Evolutionary conservation across 2,888 invertebrate genomes (phyloP).

Genomic region (Catocala nupta): DNA sequence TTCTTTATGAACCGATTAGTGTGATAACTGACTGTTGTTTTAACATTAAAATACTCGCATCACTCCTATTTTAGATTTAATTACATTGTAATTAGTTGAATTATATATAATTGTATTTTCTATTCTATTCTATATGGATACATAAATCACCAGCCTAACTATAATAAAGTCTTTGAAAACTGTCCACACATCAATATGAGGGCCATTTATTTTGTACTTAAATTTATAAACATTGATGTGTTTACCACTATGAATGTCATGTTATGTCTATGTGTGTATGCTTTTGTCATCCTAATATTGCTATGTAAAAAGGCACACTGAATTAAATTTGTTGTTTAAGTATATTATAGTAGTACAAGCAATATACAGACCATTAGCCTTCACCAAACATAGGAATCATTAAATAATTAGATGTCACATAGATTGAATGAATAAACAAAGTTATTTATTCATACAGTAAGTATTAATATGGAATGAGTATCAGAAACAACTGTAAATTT

Average conservation of each 20-base stretch:
- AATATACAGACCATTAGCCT: conserved; percentile 24
- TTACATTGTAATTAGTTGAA: conserved; percentile 37
- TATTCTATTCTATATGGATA: conserved; percentile 30
- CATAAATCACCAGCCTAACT: conserved; percentile 3
- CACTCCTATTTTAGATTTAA: conserved; percentile 37
- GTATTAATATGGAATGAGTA: too few relatives aligned
- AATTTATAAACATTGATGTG: conserved; percentile 8
- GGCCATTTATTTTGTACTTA: conserved; percentile 29
- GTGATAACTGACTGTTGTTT: conserved; percentile 51
- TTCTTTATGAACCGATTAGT: conserved; percentile 40
- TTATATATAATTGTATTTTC: conserved; percentile 13
- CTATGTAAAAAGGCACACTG: conserved; percentile 35
- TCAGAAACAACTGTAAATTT: too few relatives aligned
- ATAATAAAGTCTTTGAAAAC: conserved; percentile 1
- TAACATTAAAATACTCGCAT: conserved; percentile 50
- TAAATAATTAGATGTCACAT: conserved; percentile 30
- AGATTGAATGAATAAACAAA: conserved; percentile 7
- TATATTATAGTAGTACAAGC: conserved; percentile 31
- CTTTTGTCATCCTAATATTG: conserved; percentile 20
- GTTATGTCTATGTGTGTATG: conserved; percentile 8
- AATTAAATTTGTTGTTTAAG: conserved; percentile 20
- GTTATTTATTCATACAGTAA: too few relatives aligned
- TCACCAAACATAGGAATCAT: conserved; percentile 25
- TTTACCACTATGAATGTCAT: conserved; percentile 1
- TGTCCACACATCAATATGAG: neutral